phyloP scores from a whole-genome alignment of 2,113 vertebrate genomes.

The Hypanus sabinus region DNA sequence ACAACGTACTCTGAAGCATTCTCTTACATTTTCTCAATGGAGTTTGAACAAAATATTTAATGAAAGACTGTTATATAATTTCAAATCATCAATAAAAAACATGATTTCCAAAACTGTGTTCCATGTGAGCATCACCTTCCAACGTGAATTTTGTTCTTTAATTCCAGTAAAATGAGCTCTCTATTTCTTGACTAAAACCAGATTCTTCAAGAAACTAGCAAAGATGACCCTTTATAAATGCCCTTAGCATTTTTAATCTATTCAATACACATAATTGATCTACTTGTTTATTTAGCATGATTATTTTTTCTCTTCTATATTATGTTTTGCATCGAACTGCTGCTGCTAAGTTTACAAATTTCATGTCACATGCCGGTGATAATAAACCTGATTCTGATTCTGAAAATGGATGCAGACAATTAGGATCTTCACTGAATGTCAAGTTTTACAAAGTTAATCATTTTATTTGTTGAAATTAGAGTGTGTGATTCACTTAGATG shows the following conservation, averaged over 20 bases:
- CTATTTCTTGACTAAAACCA: not conserved
- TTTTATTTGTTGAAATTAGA: not conserved
- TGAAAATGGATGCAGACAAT: not conserved
- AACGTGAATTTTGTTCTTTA: not conserved
- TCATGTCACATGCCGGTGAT: no score
- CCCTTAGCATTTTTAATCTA: not conserved
- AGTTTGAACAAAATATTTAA: not conserved
- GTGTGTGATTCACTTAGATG: not conserved
- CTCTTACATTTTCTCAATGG: not conserved
- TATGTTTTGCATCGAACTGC: no score
- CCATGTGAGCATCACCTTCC: not conserved
- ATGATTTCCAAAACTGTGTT: not conserved
- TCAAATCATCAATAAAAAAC: not conserved
- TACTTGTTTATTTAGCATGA: no score
- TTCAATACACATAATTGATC: no score
- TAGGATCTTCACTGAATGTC: not conserved
- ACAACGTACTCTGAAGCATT: not conserved
- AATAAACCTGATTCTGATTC: no score
- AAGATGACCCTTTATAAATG: not conserved
- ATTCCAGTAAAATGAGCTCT: not conserved
- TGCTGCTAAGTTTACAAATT: no score
- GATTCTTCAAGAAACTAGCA: not conserved
- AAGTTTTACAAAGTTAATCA: not conserved
- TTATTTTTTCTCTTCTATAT: no score
- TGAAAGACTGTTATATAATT: not conserved